These are phyloP conservation scores for Platorchestia sp. DNA, from an alignment of 1,140 invertebrate species.

Conservation along the genomic window DNA sequence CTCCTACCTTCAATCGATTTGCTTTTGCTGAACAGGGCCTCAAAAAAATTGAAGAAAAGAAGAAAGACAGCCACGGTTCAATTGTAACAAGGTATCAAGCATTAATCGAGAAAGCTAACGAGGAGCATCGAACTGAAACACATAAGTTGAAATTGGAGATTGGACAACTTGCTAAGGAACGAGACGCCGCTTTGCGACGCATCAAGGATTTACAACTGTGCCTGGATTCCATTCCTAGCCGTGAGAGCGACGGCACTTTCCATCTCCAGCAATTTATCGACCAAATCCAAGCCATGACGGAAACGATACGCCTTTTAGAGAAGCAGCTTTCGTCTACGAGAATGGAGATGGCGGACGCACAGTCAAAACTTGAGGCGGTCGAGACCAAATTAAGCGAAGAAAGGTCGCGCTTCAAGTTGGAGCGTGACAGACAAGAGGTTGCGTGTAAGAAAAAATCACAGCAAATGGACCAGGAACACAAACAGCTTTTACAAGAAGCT, in stretches of 20 bases:
- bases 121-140: background rate
- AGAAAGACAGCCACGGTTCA: background rate
- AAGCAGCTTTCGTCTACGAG: constrained; percentile 5
- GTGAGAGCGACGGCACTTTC: constrained; percentile 3
- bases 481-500: background rate
- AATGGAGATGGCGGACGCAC: background rate
- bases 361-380: background rate
- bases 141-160: background rate
- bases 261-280: constrained; percentile 32
- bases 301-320: constrained; percentile 37
- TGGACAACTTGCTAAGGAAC: background rate
- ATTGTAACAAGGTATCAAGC: background rate
- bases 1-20: background rate
- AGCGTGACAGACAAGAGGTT: constrained; percentile 16
- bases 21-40: background rate
- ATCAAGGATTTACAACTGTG: constrained; percentile 32
- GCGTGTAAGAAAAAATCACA: constrained; percentile 11
- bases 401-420: background rate
- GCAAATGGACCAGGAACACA: background rate
- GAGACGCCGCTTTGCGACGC: background rate
- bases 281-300: constrained; percentile 46
- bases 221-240: constrained; percentile 21
- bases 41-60: background rate
- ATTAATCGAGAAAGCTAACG: background rate
- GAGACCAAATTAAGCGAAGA: background rate